These are phyloP conservation scores for Trogon melanurus DNA, from an alignment of 2,113 vertebrate species.

Conservation along the genomic window DNA sequence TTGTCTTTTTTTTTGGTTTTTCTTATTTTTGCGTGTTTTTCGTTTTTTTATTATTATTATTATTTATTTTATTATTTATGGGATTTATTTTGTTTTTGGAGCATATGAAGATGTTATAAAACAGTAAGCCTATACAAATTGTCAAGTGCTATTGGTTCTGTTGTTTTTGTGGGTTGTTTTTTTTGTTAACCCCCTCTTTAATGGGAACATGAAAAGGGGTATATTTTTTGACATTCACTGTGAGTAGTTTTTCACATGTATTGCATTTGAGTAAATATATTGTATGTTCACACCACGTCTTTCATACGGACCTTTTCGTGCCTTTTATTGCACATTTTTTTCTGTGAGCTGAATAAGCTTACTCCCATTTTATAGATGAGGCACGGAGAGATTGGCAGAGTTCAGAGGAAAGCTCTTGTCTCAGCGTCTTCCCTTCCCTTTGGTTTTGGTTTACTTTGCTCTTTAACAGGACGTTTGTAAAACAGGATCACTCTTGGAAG, in stretches of 20 bases:
- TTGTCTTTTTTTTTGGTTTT: neutral
- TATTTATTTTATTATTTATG: no score
- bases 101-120: neutral
- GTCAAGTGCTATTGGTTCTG: neutral
- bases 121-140: neutral
- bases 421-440: neutral
- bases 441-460: neutral
- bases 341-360: neutral
- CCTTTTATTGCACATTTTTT: neutral
- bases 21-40: neutral
- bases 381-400: neutral
- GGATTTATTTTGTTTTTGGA: neutral
- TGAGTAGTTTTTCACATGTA: neutral
- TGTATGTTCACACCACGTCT: rapidly evolving
- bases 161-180: neutral
- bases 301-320: neutral
- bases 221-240: neutral
- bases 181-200: neutral
- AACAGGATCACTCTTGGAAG: neutral
- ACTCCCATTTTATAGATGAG: neutral
- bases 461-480: neutral
- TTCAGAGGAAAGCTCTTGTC: neutral
- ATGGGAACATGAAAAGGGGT: neutral
- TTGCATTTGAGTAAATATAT: neutral
- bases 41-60: neutral